Base-by-base conservation (phyloP, 2,888 invertebrate species). In the Dolomedes plantarius region DNA sequence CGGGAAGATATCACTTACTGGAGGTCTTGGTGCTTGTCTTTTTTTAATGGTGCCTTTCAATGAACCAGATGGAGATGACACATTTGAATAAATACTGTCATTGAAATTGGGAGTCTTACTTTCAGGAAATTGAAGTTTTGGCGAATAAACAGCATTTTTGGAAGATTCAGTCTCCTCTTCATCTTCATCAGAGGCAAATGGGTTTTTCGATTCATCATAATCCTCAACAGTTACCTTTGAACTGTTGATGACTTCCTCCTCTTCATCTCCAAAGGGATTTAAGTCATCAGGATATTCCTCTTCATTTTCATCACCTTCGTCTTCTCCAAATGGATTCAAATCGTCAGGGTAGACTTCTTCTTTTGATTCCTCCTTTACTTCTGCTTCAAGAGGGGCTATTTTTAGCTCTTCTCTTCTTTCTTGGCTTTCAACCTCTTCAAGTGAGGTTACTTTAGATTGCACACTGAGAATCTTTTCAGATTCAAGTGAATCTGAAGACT, bases 101-200 rank as follows among this genome's bases (percentile, higher is more conserved):
- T 28, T 16, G 11, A 28, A 32, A 13, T 27, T 64, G n/a, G 78
- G 56, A n/a, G 78, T 19, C 36, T 62, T 67, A 39, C 67, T 23
- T 56, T 28, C 36, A 5, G 31, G 19, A 29, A n/a, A 16, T 7
- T 19, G 16, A 11, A 1, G 29, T 3, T 9, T 29, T 19, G 23
- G 9, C 9, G 7, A 16, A n/a, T n/a, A n/a, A 3, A 19, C 13
- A 1, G 72, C 6, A 29, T n/a, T 41, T 72, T 23, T 16, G n/a
- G 64, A 31, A 32, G 39, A 46, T 46, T 5, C 2, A 36, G 27
- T 13, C 6, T 73, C 41, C 9, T 29, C 39, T 3, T 81, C 80
- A 13, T 94, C 94, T 67, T 94, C 94, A 87, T 93, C 93, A 88
- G 94, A 94, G 36, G 94, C 94, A 90, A 95, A 95, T 1, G 95